Conservation (phyloP, 2,113 vertebrate genomes). For the Corvus cornix region DNA sequence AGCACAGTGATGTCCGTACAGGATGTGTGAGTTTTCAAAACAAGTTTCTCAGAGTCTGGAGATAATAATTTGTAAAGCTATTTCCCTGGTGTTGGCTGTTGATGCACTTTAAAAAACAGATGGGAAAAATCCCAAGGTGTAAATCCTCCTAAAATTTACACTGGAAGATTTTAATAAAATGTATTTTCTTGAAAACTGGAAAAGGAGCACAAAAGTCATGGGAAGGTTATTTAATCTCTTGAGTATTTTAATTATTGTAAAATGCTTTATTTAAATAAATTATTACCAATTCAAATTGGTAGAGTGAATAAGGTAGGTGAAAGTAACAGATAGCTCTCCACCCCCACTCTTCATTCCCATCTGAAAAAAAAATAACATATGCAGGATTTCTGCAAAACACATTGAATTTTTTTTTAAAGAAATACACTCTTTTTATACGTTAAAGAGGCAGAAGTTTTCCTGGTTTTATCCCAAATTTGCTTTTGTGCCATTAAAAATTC, state of each 20-base stretch:
- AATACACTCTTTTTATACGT: background rate
- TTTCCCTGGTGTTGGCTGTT: slow-evolving; percentile 32
- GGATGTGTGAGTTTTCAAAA: slow-evolving; percentile 52
- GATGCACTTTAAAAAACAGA: slow-evolving; percentile 54
- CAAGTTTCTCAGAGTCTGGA: slow-evolving; percentile 54
- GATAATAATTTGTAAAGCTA: slow-evolving; percentile 54
- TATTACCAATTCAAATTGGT: background rate
- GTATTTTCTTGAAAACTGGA: slow-evolving; percentile 12
- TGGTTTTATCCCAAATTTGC: background rate
- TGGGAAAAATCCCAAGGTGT: slow-evolving; percentile 46
- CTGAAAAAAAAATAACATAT: background rate
- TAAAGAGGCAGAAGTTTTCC: background rate
- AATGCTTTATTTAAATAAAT: slow-evolving; percentile 22
- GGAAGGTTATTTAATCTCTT: slow-evolving; percentile 32
- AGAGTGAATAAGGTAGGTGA: background rate
- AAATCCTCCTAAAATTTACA: slow-evolving; percentile 62
- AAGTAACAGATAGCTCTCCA: background rate
- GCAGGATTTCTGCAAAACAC: background rate
- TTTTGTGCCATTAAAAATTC: background rate
- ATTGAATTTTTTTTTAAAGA: background rate
- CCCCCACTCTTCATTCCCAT: background rate
- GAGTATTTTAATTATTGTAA: slow-evolving; percentile 35
- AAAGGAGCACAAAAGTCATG: background rate
- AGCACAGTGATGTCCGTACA: slow-evolving; percentile 16
- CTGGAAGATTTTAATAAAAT: slow-evolving; percentile 28